Evolutionary conservation across 35 echinoderm and acorn worm genomes (phyloP).

Genomic region (Strongylocentrotus purpuratus): DNA sequence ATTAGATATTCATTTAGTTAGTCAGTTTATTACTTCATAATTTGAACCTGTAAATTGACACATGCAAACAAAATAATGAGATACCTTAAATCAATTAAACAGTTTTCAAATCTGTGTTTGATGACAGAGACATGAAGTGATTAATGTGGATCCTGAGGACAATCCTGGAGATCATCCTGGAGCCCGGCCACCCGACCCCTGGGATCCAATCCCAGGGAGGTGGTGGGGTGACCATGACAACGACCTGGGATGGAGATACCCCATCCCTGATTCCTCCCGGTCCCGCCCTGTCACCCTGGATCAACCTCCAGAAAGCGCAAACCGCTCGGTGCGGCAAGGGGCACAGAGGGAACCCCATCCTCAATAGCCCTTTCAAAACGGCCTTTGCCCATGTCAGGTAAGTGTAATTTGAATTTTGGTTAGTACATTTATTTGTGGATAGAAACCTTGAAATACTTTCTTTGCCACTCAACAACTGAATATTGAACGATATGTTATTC

Average conservation of each 20-base stretch:
- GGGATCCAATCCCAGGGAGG: neutral
- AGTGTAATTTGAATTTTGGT: neutral
- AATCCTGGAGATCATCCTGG: neutral
- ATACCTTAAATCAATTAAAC: too few species aligned
- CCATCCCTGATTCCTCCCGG: neutral
- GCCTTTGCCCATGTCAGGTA: neutral
- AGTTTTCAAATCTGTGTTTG: too few species aligned
- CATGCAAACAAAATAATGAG: too few species aligned
- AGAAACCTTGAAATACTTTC: too few species aligned
- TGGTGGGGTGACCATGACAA: neutral
- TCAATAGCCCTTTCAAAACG: neutral
- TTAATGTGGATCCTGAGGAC: neutral
- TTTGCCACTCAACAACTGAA: too few species aligned
- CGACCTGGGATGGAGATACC: conserved; percentile 1
- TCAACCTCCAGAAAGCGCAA: neutral
- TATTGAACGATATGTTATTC: too few species aligned
- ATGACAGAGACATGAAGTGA: neutral
- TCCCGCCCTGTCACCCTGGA: conserved; percentile 20
- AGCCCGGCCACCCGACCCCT: neutral
- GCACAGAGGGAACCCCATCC: neutral
- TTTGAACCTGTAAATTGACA: too few species aligned
- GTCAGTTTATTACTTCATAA: too few species aligned
- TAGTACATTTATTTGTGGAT: neutral
- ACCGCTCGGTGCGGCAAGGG: neutral
- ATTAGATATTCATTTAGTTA: too few species aligned